Evolutionary conservation across 2,888 invertebrate genomes (phyloP).

Genomic region (Pseudococcus jackbeardsleyi): DNA sequence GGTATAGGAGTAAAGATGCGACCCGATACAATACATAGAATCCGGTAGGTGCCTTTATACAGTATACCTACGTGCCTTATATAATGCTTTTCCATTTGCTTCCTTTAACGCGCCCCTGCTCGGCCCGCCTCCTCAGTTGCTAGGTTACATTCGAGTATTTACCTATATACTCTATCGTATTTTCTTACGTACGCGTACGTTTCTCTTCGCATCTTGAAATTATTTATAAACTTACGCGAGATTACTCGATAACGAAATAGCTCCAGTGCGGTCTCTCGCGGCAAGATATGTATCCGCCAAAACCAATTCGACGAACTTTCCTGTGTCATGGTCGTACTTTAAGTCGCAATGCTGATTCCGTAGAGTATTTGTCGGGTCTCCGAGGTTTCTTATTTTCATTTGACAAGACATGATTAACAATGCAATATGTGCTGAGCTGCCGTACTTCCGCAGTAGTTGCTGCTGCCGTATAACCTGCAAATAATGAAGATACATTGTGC

Average conservation of each 20-base stretch:
- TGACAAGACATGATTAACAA: too few species aligned
- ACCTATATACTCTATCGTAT: not conserved
- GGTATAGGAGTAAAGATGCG: not conserved
- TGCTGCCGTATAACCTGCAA: too few species aligned
- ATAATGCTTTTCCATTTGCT: not conserved
- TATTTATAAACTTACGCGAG: slow-evolving; percentile 2
- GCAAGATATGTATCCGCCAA: not conserved
- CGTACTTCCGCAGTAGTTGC: too few species aligned
- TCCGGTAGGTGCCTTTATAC: too few species aligned
- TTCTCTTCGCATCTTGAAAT: not conserved
- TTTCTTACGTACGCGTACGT: not conserved
- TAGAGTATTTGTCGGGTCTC: too few species aligned
- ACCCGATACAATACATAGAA: not conserved
- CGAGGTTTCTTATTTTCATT: too few species aligned
- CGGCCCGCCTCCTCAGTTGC: not conserved
- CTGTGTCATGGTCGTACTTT: not conserved
- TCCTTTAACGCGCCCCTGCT: not conserved
- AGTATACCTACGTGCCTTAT: not conserved
- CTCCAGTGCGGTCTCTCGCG: not conserved
- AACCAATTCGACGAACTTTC: not conserved
- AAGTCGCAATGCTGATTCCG: not conserved
- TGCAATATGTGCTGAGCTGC: too few species aligned
- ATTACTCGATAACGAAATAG: slow-evolving; percentile 33
- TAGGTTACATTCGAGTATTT: not conserved
- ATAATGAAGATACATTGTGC: too few species aligned